phyloP scores from a whole-genome alignment of 2,888 invertebrate species.

The Tipula helvola region DNA sequence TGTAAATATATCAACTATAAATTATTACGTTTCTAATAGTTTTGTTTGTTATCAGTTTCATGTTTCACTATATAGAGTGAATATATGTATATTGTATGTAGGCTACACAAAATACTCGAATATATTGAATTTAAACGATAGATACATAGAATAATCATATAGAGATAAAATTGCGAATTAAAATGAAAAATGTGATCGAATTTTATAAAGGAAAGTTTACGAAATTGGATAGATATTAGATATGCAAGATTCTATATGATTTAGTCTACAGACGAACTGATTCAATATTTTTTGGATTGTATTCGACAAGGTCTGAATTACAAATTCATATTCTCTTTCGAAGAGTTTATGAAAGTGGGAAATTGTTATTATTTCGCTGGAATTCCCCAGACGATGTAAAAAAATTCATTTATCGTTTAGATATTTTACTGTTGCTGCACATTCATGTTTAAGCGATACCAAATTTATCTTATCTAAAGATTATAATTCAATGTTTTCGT shows the following conservation, averaged over 20 bases:
- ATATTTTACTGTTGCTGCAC: too few relatives aligned
- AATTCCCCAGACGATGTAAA: too few relatives aligned
- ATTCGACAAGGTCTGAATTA: background rate
- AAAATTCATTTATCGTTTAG: too few relatives aligned
- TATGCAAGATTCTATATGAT: background rate
- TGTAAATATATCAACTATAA: background rate
- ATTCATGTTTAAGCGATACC: too few relatives aligned
- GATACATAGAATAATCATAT: background rate
- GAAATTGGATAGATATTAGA: background rate
- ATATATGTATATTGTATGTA: background rate
- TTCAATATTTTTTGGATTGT: too few relatives aligned
- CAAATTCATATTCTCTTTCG: background rate
- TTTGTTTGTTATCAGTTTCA: background rate
- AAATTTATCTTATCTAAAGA: too few relatives aligned
- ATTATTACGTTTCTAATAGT: background rate
- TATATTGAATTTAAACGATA: background rate
- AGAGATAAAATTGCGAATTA: background rate
- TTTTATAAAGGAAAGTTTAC: background rate
- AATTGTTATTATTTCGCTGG: too few relatives aligned
- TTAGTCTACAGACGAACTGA: too few relatives aligned
- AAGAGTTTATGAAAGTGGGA: too few relatives aligned
- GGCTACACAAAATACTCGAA: background rate
- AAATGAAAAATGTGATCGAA: background rate
- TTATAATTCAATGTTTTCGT: background rate
- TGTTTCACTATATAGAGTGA: background rate